Evolutionary conservation across 1,140 invertebrate genomes (phyloP).

Genomic region (Orius insidiosus): DNA sequence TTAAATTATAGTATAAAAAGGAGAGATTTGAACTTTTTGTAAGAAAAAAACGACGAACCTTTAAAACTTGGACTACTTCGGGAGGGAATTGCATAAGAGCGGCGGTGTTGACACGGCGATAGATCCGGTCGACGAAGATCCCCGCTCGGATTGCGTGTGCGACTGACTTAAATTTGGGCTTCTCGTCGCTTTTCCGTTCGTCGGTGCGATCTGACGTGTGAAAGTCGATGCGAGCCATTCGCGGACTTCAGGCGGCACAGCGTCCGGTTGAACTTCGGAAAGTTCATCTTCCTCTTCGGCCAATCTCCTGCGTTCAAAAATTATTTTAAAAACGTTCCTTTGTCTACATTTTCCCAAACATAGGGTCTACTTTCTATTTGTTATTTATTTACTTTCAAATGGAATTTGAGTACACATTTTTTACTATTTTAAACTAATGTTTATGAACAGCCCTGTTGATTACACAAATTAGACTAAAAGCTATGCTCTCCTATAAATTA

Average conservation of each 20-base stretch:
- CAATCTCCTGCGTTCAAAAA: conserved; percentile 35
- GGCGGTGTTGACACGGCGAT: conserved; percentile 69
- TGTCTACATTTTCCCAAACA: too few relatives aligned
- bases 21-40: too few relatives aligned
- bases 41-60: too few relatives aligned
- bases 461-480: too few relatives aligned
- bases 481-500: too few relatives aligned
- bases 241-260: conserved; percentile 84
- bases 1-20: too few relatives aligned
- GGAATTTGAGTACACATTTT: too few relatives aligned
- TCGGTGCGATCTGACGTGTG: conserved; percentile 68
- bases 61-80: conserved; percentile 71
- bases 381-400: too few relatives aligned
- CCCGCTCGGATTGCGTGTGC: conserved; percentile 95
- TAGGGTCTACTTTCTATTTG: too few relatives aligned
- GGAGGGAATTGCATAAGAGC: conserved; percentile 76
- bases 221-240: conserved; percentile 98
- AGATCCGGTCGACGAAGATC: conserved; percentile 93
- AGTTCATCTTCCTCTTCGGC: conserved; percentile 86
- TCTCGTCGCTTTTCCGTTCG: conserved; percentile 54
- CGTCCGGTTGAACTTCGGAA: conserved; percentile 87
- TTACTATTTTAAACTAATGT: too few relatives aligned
- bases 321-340: too few relatives aligned
- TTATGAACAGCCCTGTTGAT: too few relatives aligned
- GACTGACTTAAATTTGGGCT: conserved; percentile 80